These are phyloP conservation scores for Enteromius unitaeniatus DNA, from an alignment of 2,797 vertebrate genomes.

Conservation along the genomic window DNA sequence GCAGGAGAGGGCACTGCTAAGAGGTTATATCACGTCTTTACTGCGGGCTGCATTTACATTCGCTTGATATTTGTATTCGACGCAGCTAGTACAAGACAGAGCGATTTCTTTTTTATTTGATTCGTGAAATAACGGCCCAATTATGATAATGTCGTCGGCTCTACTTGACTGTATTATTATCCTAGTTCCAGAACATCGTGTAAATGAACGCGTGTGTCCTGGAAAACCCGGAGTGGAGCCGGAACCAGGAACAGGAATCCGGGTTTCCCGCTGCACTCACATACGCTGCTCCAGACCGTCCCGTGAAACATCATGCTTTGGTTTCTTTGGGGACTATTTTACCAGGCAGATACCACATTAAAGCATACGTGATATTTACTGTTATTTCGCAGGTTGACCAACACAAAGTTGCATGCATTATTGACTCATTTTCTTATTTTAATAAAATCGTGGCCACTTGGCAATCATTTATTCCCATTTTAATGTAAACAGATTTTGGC, in stretches of 20 bases:
- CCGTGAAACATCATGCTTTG: background rate
- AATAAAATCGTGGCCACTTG: too few species aligned
- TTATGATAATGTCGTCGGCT: too few species aligned
- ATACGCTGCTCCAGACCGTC: background rate
- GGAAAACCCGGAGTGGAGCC: constrained; percentile 1
- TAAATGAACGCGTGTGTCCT: too few species aligned
- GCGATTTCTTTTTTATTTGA: background rate
- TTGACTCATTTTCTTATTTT: too few species aligned
- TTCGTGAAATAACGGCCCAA: background rate
- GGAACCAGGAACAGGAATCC: background rate
- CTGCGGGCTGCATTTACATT: background rate
- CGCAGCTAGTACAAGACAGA: background rate
- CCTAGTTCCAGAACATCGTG: background rate
- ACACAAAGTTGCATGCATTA: background rate
- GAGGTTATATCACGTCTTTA: background rate
- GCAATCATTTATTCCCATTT: background rate
- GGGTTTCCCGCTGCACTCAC: background rate
- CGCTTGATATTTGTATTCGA: background rate
- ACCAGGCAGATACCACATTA: background rate
- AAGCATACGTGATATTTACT: too few species aligned
- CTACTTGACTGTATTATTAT: background rate
- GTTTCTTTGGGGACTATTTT: background rate
- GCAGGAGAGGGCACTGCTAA: background rate
- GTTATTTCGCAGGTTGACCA: too few species aligned
- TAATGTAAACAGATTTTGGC: background rate